Conservation (phyloP, 2,888 invertebrate species). For the Xestia xanthographa region DNA sequence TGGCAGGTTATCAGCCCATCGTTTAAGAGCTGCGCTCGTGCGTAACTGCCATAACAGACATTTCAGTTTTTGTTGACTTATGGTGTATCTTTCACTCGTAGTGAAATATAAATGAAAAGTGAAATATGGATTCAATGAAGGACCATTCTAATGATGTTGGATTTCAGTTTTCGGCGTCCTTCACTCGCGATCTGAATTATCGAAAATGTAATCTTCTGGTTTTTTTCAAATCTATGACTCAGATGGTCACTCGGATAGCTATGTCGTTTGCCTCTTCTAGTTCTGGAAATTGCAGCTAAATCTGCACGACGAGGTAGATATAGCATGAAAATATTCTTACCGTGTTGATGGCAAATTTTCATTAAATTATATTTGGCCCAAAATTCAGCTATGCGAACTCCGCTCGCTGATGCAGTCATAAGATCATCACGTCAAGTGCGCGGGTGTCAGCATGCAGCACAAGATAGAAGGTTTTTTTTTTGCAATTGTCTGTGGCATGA, state of each 20-base stretch:
- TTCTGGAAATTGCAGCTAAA: background rate
- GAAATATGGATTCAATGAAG: background rate
- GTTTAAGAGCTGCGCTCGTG: slow-evolving; percentile 43
- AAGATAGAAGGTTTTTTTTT: too few relatives aligned
- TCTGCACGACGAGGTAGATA: background rate
- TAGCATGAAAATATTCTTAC: background rate
- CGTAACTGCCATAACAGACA: slow-evolving; percentile 31
- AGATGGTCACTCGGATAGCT: background rate
- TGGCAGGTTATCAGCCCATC: slow-evolving; percentile 49
- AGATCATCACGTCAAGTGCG: background rate
- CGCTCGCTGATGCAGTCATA: background rate
- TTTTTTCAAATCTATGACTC: background rate
- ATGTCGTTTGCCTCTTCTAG: background rate
- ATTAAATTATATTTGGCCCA: too few relatives aligned
- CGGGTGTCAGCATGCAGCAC: background rate
- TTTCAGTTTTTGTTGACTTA: background rate
- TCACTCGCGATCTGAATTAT: background rate
- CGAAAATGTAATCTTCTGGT: background rate
- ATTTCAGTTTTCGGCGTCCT: background rate
- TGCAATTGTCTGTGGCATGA: too few relatives aligned
- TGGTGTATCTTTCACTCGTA: background rate
- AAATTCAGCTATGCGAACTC: too few relatives aligned
- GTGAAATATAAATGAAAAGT: background rate
- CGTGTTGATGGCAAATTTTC: too few relatives aligned
- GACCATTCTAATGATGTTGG: too few relatives aligned